These are phyloP conservation scores for Dorcus hopei DNA, from an alignment of 2,888 invertebrate species.

Conservation along the genomic window DNA sequence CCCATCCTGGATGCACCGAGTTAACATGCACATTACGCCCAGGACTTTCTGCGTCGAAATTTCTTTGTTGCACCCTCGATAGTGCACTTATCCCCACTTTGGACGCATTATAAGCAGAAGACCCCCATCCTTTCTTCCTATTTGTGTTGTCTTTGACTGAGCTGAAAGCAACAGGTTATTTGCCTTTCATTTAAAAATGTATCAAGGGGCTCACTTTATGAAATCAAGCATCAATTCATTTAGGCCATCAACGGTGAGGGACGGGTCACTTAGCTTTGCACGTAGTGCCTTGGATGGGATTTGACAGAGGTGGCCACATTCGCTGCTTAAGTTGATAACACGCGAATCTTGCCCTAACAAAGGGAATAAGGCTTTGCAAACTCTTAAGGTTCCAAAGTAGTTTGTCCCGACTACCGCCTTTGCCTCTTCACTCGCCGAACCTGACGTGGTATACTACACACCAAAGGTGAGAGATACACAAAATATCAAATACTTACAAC, in stretches of 20 bases:
- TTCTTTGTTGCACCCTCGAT: constrained; percentile 62
- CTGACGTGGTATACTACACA: constrained; percentile 52
- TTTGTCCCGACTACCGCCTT: constrained; percentile 66
- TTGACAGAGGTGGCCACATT: constrained; percentile 58
- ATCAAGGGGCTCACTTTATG: constrained; percentile 51
- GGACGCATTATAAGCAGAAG: constrained; percentile 64
- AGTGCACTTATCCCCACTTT: constrained; percentile 71
- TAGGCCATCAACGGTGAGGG: constrained; percentile 59
- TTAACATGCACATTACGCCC: constrained; percentile 65
- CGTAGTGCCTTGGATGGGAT: constrained; percentile 59
- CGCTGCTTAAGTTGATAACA: constrained; percentile 73
- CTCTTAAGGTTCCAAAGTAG: constrained; percentile 62
- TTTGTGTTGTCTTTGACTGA: constrained; percentile 29
- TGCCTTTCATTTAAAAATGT: not conserved
- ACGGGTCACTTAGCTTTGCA: constrained; percentile 54
- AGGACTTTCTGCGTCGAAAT: constrained; percentile 50
- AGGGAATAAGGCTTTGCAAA: constrained; percentile 69
- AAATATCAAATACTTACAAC: not conserved
- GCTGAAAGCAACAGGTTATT: constrained; percentile 9
- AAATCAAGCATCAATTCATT: constrained; percentile 64
- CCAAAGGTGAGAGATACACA: not conserved
- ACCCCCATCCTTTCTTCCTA: constrained; percentile 40
- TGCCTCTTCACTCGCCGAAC: constrained; percentile 65
- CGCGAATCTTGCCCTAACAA: constrained; percentile 66
- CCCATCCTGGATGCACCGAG: constrained; percentile 71